A percentile compares a stretch with the other conserved stretches of the same genome.
phyloP scores from a whole-genome alignment of 2,797 vertebrate species.

The Gouania willdenowi region DNA sequence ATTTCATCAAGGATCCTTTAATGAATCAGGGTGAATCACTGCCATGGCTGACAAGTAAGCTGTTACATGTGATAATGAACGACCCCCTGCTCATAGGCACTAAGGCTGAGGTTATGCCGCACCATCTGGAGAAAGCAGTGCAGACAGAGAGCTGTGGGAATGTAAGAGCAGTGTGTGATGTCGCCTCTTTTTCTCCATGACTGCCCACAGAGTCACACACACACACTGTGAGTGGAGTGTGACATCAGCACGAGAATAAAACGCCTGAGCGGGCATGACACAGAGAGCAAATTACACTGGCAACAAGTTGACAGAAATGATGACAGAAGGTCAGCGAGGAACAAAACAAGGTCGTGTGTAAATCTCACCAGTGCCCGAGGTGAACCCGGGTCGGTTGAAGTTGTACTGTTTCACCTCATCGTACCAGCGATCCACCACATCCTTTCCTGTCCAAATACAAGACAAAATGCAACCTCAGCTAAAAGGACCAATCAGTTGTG shows the following conservation, averaged over 20 bases:
- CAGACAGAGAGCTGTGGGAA: constrained; percentile 4
- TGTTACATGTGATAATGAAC: constrained; percentile 12
- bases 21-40: constrained; percentile 26
- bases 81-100: not conserved
- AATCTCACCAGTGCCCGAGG: constrained; percentile 88
- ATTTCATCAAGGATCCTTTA: not conserved
- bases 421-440: constrained; percentile 96
- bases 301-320: constrained; percentile 3
- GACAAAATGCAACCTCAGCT: not conserved
- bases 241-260: constrained; percentile 19
- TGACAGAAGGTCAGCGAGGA: constrained; percentile 5
- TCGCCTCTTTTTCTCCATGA: constrained; percentile 14
- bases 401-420: constrained; percentile 94
- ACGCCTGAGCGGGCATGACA: constrained; percentile 12
- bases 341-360: not conserved
- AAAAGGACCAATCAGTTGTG: constrained; percentile 1
- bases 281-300: constrained; percentile 9
- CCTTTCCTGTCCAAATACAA: constrained; percentile 80
- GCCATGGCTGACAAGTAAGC: constrained; percentile 1
- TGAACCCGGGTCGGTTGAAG: constrained; percentile 92
- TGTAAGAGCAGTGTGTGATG: constrained; percentile 12
- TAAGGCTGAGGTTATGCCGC: constrained; percentile 17
- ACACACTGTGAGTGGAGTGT: constrained; percentile 20
- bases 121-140: constrained; percentile 19
- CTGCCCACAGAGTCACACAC: constrained; percentile 26